Conservation (phyloP, 2,797 vertebrate genomes). For the Taenioides sp. region DNA sequence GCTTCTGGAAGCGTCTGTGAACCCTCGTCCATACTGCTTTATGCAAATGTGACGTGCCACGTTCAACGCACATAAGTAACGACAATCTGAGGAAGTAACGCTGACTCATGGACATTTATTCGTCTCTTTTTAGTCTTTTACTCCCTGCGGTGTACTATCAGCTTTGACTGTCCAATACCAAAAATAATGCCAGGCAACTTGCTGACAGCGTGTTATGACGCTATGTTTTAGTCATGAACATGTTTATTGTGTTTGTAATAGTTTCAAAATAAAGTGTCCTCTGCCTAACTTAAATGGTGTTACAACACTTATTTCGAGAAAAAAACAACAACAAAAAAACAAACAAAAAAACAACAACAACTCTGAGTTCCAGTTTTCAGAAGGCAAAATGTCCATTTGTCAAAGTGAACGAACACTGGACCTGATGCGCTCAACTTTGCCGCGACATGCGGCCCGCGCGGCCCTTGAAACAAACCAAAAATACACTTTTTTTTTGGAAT, state of each 20-base stretch:
- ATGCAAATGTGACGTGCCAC: conserved; percentile 36
- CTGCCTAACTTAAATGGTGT: conserved; percentile 8
- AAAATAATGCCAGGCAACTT: conserved; percentile 44
- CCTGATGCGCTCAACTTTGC: background rate
- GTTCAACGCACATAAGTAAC: conserved; percentile 56
- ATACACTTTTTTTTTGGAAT: background rate
- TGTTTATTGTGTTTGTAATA: conserved; percentile 60
- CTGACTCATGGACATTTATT: conserved; percentile 20
- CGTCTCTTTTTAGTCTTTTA: conserved; percentile 18
- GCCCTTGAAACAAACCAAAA: background rate
- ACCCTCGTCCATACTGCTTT: conserved; percentile 27
- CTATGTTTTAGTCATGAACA: conserved; percentile 45
- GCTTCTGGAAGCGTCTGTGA: conserved; percentile 39
- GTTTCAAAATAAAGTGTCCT: conserved; percentile 73
- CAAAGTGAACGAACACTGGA: too few relatives aligned
- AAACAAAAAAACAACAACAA: too few relatives aligned
- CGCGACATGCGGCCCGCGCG: background rate
- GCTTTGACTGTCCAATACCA: conserved; percentile 49
- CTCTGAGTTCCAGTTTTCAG: background rate
- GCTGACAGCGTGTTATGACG: conserved; percentile 39
- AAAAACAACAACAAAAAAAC: too few relatives aligned
- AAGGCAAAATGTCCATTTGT: background rate
- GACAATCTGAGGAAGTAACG: conserved; percentile 45
- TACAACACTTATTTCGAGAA: background rate
- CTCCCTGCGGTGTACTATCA: conserved; percentile 62